Evolutionary conservation across 2,888 invertebrate species (phyloP).

Genomic region (Brachycybe producta): DNA sequence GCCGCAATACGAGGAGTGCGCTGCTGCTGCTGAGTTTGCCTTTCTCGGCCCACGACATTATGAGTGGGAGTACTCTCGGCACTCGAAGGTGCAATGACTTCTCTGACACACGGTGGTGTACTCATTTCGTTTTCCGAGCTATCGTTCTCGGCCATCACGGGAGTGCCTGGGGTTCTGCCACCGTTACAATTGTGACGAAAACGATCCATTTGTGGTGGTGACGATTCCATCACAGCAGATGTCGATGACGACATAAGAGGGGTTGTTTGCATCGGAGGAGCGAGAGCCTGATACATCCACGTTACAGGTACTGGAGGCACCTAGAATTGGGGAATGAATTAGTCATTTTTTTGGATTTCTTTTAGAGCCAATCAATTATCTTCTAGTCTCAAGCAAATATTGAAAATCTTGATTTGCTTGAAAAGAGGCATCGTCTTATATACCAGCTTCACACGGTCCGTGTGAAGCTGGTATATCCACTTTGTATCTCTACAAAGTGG

Average conservation of each 20-base stretch:
- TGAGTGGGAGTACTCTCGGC: constrained; percentile 10
- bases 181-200: too few relatives aligned
- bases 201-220: background rate
- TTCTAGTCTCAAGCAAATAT: too few relatives aligned
- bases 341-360: too few relatives aligned
- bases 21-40: background rate
- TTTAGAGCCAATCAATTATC: too few relatives aligned
- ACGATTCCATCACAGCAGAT: background rate
- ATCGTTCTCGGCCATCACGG: background rate
- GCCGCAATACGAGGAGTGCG: constrained; percentile 10
- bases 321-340: too few relatives aligned
- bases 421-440: too few relatives aligned
- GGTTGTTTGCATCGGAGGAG: background rate
- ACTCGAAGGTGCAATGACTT: constrained; percentile 11
- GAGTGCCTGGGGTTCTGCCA: background rate
- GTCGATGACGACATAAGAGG: background rate
- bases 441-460: too few relatives aligned
- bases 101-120: constrained; percentile 14
- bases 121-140: constrained; percentile 12
- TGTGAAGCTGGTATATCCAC: too few relatives aligned
- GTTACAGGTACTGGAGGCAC: constrained; percentile 8
- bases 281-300: constrained; percentile 10
- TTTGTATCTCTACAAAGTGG: too few relatives aligned
- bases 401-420: too few relatives aligned
- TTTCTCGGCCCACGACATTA: background rate